Evolutionary conservation across 2,113 vertebrate genomes (phyloP).

Genomic region (Elachura formosa): DNA sequence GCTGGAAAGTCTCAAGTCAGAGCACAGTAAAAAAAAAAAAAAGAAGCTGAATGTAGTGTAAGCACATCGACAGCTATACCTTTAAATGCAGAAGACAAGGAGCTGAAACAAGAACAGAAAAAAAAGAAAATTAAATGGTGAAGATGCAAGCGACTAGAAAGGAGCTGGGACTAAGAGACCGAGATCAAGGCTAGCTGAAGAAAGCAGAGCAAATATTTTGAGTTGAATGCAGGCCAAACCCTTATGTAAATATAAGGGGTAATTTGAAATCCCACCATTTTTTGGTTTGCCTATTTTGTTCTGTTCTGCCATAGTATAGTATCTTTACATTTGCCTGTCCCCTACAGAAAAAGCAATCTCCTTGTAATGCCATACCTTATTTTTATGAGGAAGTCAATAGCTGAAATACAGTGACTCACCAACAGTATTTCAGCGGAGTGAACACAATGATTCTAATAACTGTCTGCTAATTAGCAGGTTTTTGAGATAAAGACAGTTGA

Average conservation of each 20-base stretch:
- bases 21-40: neutral
- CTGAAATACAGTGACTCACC: neutral
- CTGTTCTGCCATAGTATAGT: neutral
- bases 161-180: neutral
- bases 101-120: neutral
- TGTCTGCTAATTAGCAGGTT: slow-evolving; percentile 34
- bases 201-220: neutral
- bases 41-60: neutral
- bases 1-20: neutral
- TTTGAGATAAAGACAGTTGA: slow-evolving; percentile 31
- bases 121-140: neutral
- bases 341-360: neutral
- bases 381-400: neutral
- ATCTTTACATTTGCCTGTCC: neutral
- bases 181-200: neutral
- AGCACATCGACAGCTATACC: neutral
- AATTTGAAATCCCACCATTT: neutral
- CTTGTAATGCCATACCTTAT: neutral
- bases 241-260: neutral
- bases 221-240: neutral
- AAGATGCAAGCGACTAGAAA: neutral
- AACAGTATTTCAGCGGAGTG: neutral
- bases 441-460: slow-evolving; percentile 20
- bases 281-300: neutral
- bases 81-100: neutral